Conservation (phyloP, 2,113 vertebrate genomes). For the Neofelis nebulosa region DNA sequence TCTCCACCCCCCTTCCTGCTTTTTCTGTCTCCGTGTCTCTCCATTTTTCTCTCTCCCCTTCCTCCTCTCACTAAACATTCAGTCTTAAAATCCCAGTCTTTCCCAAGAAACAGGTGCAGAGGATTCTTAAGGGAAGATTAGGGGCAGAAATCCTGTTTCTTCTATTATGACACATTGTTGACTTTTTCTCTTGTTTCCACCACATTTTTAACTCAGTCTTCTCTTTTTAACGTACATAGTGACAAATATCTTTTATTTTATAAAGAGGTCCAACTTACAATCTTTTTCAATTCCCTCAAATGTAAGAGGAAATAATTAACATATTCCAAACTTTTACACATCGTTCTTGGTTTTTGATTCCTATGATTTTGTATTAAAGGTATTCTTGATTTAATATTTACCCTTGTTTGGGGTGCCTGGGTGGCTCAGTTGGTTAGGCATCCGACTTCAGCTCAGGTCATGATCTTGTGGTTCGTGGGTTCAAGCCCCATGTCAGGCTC, state of each 20-base stretch:
- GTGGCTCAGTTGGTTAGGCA: no score
- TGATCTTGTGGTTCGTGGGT: rapidly evolving
- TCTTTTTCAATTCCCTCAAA: neutral
- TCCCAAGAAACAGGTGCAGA: neutral
- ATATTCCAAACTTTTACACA: neutral
- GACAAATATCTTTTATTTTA: neutral
- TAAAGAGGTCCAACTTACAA: neutral
- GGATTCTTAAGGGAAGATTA: no score
- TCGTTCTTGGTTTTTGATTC: neutral
- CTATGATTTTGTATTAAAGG: neutral
- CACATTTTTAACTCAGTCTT: neutral
- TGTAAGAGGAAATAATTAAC: neutral
- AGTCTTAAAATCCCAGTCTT: neutral
- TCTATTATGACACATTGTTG: neutral
- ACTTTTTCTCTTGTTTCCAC: neutral
- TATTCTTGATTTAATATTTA: neutral
- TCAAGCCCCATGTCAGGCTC: no score
- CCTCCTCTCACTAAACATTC: neutral
- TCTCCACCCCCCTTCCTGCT: neutral
- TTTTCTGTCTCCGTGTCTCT: neutral
- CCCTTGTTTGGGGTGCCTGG: neutral
- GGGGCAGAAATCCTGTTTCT: no score
- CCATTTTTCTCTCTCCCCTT: neutral
- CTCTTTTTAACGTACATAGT: neutral
- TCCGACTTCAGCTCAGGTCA: no score